These are phyloP conservation scores for Monopterus albus DNA, from an alignment of 2,113 vertebrate genomes.

Conservation along the genomic window DNA sequence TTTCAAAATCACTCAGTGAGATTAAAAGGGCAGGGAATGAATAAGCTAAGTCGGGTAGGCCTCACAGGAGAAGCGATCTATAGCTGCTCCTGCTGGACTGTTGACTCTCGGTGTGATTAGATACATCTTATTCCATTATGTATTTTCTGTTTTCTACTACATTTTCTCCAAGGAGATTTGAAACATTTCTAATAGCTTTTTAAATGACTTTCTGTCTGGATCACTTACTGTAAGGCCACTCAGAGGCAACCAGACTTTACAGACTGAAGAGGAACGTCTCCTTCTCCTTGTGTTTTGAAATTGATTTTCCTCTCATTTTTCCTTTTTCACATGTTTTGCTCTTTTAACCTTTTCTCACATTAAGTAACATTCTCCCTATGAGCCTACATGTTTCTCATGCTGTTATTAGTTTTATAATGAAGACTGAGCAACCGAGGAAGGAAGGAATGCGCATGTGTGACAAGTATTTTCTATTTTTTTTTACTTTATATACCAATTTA, in stretches of 20 bases:
- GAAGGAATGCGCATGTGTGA: neutral
- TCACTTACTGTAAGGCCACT: constrained; percentile 56
- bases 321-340: neutral
- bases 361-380: constrained; percentile 8
- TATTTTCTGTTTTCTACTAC: constrained; percentile 66
- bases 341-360: constrained; percentile 14
- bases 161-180: constrained; percentile 75
- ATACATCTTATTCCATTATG: constrained; percentile 74
- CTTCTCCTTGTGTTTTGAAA: constrained; percentile 36
- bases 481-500: too few relatives aligned
- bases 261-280: constrained; percentile 45
- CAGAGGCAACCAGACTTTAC: constrained; percentile 36
- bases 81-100: constrained; percentile 40
- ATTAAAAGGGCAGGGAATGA: constrained; percentile 76
- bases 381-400: constrained; percentile 8
- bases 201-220: constrained; percentile 70
- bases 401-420: constrained; percentile 15
- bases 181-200: constrained; percentile 80
- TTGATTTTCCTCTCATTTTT: neutral
- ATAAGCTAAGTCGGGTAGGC: constrained; percentile 43
- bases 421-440: constrained; percentile 5
- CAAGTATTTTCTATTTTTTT: constrained; percentile 16
- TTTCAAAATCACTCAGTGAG: constrained; percentile 83
- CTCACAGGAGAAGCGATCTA: constrained; percentile 56
- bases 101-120: constrained; percentile 72